Evolutionary conservation across 2,888 invertebrate species (phyloP).

Genomic region (Aplocera efformata): DNA sequence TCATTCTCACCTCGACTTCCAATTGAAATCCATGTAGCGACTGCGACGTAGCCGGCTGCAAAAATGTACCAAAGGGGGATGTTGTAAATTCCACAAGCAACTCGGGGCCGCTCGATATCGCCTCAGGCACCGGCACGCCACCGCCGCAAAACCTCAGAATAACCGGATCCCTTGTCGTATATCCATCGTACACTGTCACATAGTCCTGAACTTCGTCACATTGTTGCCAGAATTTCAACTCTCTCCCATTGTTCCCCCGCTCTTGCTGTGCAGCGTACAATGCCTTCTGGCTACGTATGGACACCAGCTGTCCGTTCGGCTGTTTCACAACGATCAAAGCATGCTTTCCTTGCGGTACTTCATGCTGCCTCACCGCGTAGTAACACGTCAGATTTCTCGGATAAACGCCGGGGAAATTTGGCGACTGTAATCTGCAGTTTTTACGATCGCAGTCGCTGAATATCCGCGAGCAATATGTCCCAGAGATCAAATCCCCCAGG

Average conservation of each 20-base stretch:
- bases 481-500: constrained; percentile 93
- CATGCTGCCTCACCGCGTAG: constrained; percentile 93
- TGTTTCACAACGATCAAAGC: constrained; percentile 92
- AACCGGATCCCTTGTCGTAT: constrained; percentile 92
- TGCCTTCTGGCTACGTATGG: constrained; percentile 89
- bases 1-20: constrained; percentile 83
- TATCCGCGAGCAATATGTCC: constrained; percentile 95
- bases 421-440: constrained; percentile 93
- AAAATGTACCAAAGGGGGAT: constrained; percentile 93
- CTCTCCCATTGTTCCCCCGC: constrained; percentile 78
- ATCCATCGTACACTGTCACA: constrained; percentile 93
- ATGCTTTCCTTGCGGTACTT: constrained; percentile 92
- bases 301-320: constrained; percentile 91
- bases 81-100: constrained; percentile 94
- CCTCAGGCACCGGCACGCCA: constrained; percentile 91
- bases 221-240: constrained; percentile 88
- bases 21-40: constrained; percentile 93
- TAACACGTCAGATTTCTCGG: constrained; percentile 96
- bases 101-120: constrained; percentile 93
- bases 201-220: constrained; percentile 94
- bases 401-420: constrained; percentile 95
- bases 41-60: constrained; percentile 88
- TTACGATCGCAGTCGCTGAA: constrained; percentile 96
- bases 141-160: constrained; percentile 95
- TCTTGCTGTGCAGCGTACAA: constrained; percentile 81